Base-by-base conservation (phyloP, 2,888 invertebrate genomes). In the Cyclophora albipunctata region DNA sequence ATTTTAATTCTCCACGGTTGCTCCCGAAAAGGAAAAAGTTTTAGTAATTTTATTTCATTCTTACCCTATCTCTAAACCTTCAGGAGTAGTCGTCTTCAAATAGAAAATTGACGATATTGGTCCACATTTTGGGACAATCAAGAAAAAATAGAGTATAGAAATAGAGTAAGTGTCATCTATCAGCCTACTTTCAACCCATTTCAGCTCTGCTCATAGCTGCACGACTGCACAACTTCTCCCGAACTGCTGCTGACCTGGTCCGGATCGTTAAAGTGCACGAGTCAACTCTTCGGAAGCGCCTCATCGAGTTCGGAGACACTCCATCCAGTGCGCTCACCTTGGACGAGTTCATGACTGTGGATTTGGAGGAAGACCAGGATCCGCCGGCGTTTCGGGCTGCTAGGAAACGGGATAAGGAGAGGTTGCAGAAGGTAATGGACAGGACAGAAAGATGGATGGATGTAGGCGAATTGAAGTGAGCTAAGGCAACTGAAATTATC, bases 311-410 rank as follows among this genome's bases (percentile, higher is more conserved):
- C 78, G 97, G 97, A 0, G 97, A 97, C 64, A 99, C 99, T 0
- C 98, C 99, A 0, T 97, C 98, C 6, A 97, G 98, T 70, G 93
- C 95, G 5, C 86, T 99, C 48, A 98, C 99, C 0, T 88, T 98
- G 34, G 98, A 99, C 64, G 98, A 99, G 86, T 99, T 99, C 75
- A 95, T 98, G 93, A 95, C 94, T 0, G 96, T 99, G 0, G 98
- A 99, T 75, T 85, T 99, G 62, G 98, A 98, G 74, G 96, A 97
- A 64, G 98, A 98, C 70, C 96, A 97, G 77, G 98, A 98, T 45
- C 97, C 98, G 5, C 98, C 98, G 0, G 95, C 97, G 2, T 99
- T 97, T 74, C 96, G 96, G 77, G 95, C 94, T 1, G 96, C 97
- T 0, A 91, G 98, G 49, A 94, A 94, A 70, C 95, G 95, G 69